A percentile compares a stretch with the other conserved stretches of the same genome.
Conservation (phyloP, 2,113 vertebrate genomes). For the Morone chrysops region DNA sequence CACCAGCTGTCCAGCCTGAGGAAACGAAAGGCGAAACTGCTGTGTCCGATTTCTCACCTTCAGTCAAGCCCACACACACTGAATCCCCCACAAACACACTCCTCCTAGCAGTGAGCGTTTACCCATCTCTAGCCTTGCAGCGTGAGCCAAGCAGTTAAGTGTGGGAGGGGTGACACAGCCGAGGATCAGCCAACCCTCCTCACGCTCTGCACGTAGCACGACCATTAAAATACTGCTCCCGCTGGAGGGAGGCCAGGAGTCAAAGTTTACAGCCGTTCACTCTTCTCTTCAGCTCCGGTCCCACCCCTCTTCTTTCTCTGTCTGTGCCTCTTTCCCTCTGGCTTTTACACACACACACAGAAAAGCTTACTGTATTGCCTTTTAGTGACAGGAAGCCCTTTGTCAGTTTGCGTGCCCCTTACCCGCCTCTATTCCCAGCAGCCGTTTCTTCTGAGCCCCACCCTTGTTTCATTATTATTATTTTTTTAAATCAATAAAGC, state of each 20-base stretch:
- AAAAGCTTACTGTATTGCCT: conserved; percentile 26
- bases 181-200: conserved; percentile 76
- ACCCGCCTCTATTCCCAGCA: conserved; percentile 23
- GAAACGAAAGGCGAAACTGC: conserved; percentile 42
- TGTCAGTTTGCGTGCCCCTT: conserved; percentile 48
- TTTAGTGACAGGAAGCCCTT: conserved; percentile 65
- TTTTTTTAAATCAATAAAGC: conserved; percentile 13
- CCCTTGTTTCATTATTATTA: neutral
- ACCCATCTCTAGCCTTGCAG: conserved; percentile 70
- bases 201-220: conserved; percentile 85
- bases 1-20: conserved; percentile 16
- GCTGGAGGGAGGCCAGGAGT: conserved; percentile 81
- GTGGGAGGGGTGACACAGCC: conserved; percentile 66
- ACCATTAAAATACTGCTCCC: conserved; percentile 84
- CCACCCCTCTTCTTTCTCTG: conserved; percentile 50
- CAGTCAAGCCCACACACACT: conserved; percentile 14
- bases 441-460: conserved; percentile 12
- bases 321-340: conserved; percentile 43
- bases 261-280: conserved; percentile 83
- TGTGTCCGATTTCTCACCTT: conserved; percentile 26
- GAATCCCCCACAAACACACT: conserved; percentile 34
- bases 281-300: conserved; percentile 58
- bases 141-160: conserved; percentile 53
- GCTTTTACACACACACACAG: conserved; percentile 13
- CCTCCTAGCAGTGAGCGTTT: conserved; percentile 61